Conservation (phyloP, 2,797 vertebrate species). For the Vultur gryphus region DNA sequence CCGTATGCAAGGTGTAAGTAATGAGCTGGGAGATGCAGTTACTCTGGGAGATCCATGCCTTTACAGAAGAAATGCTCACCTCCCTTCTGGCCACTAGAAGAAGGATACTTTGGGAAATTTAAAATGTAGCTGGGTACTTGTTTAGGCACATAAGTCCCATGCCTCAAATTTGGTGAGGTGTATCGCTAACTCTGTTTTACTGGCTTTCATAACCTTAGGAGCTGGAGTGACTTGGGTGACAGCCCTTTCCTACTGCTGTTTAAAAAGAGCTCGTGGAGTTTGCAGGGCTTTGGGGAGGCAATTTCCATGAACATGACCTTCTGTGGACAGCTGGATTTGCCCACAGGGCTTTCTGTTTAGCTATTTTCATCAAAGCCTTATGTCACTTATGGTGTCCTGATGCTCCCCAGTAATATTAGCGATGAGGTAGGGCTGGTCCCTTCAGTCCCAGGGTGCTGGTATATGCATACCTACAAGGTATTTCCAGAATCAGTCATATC, state of each 20-base stretch:
- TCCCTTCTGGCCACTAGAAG: background rate
- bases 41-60: background rate
- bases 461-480: background rate
- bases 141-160: background rate
- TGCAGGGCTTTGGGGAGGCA: background rate
- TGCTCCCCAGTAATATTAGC: fast-evolving
- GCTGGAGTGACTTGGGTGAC: background rate
- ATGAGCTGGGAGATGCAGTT: background rate
- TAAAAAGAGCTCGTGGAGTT: background rate
- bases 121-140: background rate
- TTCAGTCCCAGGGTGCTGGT: background rate
- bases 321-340: background rate
- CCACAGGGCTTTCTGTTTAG: background rate
- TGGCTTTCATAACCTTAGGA: background rate
- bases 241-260: background rate
- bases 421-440: background rate
- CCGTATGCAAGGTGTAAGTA: no score
- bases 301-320: background rate
- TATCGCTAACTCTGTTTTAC: background rate
- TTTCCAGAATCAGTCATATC: background rate
- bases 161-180: background rate
- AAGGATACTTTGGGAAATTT: background rate
- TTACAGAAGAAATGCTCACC: background rate
- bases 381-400: background rate
- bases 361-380: background rate